These are phyloP conservation scores for Sturnira hondurensis DNA, from an alignment of 2,113 vertebrate species.

Conservation along the genomic window DNA sequence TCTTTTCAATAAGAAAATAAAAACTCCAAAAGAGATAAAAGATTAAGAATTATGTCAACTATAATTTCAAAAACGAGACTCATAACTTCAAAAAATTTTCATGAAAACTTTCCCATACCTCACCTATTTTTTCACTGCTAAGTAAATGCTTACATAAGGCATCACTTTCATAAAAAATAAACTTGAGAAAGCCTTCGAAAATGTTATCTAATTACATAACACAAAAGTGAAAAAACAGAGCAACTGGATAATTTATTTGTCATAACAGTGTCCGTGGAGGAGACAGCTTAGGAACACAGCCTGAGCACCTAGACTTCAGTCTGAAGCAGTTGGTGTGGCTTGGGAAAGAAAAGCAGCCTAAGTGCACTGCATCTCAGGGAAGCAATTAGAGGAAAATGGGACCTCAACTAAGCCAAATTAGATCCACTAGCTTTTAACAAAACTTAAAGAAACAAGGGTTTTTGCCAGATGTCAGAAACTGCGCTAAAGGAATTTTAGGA, in stretches of 20 bases:
- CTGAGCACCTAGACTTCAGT: background rate
- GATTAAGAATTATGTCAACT: background rate
- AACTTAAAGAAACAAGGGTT: background rate
- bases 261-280: background rate
- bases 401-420: background rate
- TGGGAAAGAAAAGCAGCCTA: background rate
- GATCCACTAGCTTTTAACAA: background rate
- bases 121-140: background rate
- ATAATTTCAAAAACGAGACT: background rate
- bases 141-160: background rate
- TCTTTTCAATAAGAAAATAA: background rate
- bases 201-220: background rate
- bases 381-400: background rate
- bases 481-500: background rate
- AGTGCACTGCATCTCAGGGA: background rate
- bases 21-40: background rate
- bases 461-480: background rate
- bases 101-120: background rate
- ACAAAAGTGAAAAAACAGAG: slow-evolving; percentile 1
- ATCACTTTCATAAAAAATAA: background rate
- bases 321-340: background rate
- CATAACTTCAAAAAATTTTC: background rate
- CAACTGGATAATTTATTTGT: background rate
- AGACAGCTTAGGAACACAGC: background rate
- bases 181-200: background rate